Conservation (phyloP, 2,888 invertebrate genomes). For the Volucella bombylans region DNA sequence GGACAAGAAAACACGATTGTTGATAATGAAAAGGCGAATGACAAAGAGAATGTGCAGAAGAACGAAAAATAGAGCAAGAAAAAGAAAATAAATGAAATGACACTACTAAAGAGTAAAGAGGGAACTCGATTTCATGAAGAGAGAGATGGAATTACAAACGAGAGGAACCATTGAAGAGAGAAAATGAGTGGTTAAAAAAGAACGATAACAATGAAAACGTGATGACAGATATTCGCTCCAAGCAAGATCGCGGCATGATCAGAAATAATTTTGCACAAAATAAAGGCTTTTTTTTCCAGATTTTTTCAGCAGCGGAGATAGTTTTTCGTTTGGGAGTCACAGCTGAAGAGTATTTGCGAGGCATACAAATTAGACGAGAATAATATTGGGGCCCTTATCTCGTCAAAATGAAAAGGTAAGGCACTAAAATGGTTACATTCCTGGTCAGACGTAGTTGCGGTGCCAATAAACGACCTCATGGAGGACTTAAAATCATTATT, state of each 20-base stretch:
- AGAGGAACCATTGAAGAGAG: not conserved
- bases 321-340: conserved; percentile 1
- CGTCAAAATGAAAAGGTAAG: not conserved
- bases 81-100: not conserved
- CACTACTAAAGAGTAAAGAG: not conserved
- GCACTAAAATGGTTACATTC: not conserved
- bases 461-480: not conserved
- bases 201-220: not conserved
- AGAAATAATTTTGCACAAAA: conserved; percentile 1
- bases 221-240: not conserved
- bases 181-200: not conserved
- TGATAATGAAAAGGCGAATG: not conserved
- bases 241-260: not conserved
- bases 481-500: not conserved
- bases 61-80: not conserved
- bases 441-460: too few species aligned
- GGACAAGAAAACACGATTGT: too few species aligned
- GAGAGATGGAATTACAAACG: conserved; percentile 17
- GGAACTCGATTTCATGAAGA: conserved; percentile 13
- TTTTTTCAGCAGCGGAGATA: conserved; percentile 12
- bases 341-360: not conserved
- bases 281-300: not conserved
- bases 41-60: not conserved
- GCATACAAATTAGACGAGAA: not conserved
- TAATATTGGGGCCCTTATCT: too few species aligned